Conservation (phyloP, 2,113 vertebrate species). For the Gallinago media region DNA sequence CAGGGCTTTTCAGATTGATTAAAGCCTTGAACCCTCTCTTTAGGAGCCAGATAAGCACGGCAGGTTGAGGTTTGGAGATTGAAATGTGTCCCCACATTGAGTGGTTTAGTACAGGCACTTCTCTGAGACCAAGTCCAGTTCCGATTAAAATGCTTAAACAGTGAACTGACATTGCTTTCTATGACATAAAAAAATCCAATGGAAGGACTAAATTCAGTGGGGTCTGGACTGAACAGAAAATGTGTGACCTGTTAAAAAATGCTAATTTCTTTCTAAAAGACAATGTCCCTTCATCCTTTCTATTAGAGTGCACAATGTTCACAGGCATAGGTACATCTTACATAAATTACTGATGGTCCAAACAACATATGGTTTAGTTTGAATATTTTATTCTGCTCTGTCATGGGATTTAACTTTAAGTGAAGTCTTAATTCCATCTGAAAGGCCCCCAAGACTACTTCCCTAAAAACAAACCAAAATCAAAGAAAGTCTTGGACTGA, state of each 20-base stretch:
- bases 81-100: neutral
- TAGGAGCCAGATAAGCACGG: neutral
- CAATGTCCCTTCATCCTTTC: neutral
- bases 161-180: neutral
- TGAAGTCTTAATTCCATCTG: slow-evolving; percentile 32
- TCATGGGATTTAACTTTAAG: slow-evolving; percentile 39
- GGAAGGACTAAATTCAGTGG: neutral
- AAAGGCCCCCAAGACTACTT: slow-evolving; percentile 46
- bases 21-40: neutral
- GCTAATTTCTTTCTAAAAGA: neutral
- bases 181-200: neutral
- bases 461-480: slow-evolving; percentile 38
- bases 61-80: neutral
- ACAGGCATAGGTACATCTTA: neutral
- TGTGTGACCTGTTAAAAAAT: neutral
- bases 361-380: slow-evolving; percentile 70
- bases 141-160: neutral
- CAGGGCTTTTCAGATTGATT: neutral
- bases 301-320: neutral
- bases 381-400: slow-evolving; percentile 58
- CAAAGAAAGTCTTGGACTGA: neutral
- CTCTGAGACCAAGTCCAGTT: neutral
- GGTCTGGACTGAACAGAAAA: neutral
- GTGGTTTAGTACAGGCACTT: neutral
- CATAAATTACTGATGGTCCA: slow-evolving; percentile 45